Conservation (phyloP, 2,888 invertebrate species). For the Andrena marginata region DNA sequence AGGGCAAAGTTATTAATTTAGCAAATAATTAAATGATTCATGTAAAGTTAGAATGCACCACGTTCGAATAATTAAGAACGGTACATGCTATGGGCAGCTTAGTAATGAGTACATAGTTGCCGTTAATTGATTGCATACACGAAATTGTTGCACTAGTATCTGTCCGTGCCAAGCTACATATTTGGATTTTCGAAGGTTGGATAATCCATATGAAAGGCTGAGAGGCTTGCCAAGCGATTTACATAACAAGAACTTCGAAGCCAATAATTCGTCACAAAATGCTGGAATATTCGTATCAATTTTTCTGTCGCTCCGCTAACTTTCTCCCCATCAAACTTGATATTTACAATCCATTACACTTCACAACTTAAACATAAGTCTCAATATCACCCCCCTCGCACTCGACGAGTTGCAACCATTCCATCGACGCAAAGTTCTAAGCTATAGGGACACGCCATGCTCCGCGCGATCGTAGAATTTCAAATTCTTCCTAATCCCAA, state of each 20-base stretch:
- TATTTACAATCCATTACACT: background rate
- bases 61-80: background rate
- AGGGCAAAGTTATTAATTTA: background rate
- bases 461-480: no score
- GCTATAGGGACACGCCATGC: no score
- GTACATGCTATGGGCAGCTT: background rate
- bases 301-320: background rate
- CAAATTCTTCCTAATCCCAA: no score
- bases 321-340: conserved; percentile 15
- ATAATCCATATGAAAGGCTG: conserved; percentile 1
- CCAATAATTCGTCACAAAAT: conserved; percentile 29
- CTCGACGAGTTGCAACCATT: no score
- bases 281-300: conserved; percentile 18
- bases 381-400: no score
- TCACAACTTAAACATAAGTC: no score
- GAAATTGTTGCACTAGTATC: conserved; percentile 10
- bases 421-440: no score
- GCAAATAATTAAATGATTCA: background rate
- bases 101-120: background rate
- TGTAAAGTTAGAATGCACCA: background rate
- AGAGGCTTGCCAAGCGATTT: conserved; percentile 41
- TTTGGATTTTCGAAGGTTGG: conserved; percentile 12
- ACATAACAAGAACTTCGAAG: conserved; percentile 17
- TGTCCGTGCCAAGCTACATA: conserved; percentile 17
- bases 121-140: conserved; percentile 18